Conservation (phyloP, 2,797 vertebrate genomes). For the Gorsachius magnificus region DNA sequence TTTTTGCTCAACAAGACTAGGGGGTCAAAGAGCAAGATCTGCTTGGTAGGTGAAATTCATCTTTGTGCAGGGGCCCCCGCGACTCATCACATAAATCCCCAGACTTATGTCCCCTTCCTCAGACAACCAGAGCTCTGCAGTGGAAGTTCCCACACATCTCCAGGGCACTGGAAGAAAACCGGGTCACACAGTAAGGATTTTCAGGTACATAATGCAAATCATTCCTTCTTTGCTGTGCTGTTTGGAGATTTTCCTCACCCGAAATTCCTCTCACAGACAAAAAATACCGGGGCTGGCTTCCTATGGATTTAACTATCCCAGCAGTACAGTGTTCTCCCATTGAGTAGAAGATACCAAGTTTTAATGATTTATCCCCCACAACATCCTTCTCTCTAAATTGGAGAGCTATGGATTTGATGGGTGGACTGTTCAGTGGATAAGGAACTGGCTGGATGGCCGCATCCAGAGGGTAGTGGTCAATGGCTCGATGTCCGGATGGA, state of each 20-base stretch:
- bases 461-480: too few relatives aligned
- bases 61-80: neutral
- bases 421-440: too few relatives aligned
- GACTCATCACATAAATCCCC: neutral
- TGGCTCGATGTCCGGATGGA: too few relatives aligned
- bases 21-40: neutral
- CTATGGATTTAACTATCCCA: neutral
- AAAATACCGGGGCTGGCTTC: neutral
- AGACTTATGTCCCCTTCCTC: neutral
- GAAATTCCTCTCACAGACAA: neutral
- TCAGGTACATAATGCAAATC: neutral
- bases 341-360: neutral
- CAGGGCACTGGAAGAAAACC: neutral
- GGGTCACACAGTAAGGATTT: neutral
- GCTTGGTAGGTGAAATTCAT: neutral
- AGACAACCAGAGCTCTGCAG: neutral
- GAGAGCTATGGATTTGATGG: too few relatives aligned
- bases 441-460: too few relatives aligned
- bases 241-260: neutral
- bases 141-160: neutral
- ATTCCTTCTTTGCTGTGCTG: neutral
- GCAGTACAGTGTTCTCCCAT: neutral
- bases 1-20: neutral
- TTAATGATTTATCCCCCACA: too few relatives aligned
- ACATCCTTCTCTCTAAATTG: too few relatives aligned